phyloP scores from a whole-genome alignment of 2,797 vertebrate species.

The Lutra lutra region DNA sequence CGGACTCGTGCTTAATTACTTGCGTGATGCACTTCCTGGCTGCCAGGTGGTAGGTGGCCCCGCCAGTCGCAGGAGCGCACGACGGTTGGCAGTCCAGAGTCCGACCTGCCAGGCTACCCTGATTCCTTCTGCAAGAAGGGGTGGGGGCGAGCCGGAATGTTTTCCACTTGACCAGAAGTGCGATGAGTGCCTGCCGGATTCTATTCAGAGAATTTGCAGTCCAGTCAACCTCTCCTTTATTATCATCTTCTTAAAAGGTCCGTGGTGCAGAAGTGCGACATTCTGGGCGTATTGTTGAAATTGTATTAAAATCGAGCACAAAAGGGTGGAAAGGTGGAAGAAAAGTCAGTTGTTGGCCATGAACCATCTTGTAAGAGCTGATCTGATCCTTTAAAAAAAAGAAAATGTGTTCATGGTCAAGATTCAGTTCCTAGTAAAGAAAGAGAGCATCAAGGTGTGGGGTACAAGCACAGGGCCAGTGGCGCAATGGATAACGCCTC shows the following conservation, averaged over 20 bases:
- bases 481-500: too few relatives aligned
- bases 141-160: too few relatives aligned
- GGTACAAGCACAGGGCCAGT: too few relatives aligned
- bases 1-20: rapidly evolving
- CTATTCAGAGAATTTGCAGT: background rate
- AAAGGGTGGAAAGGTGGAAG: background rate
- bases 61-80: background rate
- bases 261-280: background rate
- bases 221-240: background rate
- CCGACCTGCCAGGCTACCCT: background rate
- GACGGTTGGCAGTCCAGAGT: too few relatives aligned
- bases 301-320: background rate
- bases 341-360: background rate
- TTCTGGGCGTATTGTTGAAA: background rate
- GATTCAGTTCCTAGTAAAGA: background rate
- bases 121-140: background rate
- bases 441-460: too few relatives aligned
- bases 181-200: background rate
- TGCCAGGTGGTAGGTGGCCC: background rate
- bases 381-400: background rate
- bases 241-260: background rate
- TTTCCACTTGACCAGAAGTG: background rate
- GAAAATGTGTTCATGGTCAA: background rate
- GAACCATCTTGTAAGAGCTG: background rate
- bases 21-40: background rate